These are phyloP conservation scores for Lycocorax pyrrhopterus DNA, from an alignment of 2,113 vertebrate species.

Conservation along the genomic window DNA sequence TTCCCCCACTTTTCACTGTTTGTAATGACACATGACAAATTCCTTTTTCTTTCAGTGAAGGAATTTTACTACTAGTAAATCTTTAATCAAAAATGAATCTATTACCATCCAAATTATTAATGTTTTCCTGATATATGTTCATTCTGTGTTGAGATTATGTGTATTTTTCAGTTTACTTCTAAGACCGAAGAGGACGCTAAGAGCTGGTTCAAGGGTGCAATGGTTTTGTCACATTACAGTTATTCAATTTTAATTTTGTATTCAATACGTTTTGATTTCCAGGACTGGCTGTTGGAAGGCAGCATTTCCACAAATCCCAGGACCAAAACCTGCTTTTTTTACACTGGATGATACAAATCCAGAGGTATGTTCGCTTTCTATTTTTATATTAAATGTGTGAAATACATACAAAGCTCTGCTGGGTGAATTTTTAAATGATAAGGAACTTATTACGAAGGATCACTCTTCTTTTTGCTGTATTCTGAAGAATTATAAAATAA, in stretches of 20 bases:
- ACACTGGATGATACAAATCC: not conserved
- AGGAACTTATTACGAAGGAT: not conserved
- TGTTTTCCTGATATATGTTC: not conserved
- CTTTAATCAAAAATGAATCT: not conserved
- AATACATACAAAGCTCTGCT: not conserved
- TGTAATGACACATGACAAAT: not conserved
- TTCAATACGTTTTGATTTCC: not conserved
- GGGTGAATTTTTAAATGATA: not conserved
- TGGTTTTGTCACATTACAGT: accelerated
- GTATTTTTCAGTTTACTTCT: not conserved
- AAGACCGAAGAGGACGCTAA: not conserved
- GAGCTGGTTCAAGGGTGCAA: not conserved
- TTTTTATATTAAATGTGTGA: not conserved
- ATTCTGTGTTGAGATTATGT: not conserved
- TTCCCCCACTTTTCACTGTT: not conserved
- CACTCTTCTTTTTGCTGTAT: not conserved
- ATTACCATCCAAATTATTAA: not conserved
- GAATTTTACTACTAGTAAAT: not conserved
- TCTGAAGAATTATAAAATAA: not conserved
- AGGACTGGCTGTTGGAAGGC: conserved; percentile 29
- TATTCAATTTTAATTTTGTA: not conserved
- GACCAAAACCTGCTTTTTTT: not conserved
- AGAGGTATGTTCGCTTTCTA: not conserved
- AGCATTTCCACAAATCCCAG: conserved; percentile 27
- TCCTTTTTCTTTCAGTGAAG: not conserved